Evolutionary conservation across 1,140 invertebrate genomes (phyloP).

Genomic region (Venustaconcha ellipsiformis): DNA sequence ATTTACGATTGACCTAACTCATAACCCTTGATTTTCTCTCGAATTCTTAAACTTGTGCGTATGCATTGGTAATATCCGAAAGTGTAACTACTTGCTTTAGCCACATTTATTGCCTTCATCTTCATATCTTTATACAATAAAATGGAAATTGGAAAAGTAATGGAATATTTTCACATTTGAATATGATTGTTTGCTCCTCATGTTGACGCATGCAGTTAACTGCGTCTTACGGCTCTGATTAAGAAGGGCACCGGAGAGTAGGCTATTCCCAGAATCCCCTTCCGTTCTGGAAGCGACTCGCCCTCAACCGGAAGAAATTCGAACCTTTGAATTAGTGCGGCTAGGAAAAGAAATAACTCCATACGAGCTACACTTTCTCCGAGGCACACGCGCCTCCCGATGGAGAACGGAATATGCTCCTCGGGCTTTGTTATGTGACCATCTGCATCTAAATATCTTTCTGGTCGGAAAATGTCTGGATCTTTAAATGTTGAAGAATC

Average conservation of each 20-base stretch:
- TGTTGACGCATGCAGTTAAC: no score
- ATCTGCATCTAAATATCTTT: slow-evolving; percentile 70
- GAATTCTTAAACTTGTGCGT: no score
- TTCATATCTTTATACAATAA: no score
- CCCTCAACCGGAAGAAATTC: slow-evolving; percentile 17
- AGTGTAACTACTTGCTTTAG: no score
- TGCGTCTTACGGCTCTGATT: slow-evolving; percentile 5
- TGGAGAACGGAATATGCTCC: slow-evolving; percentile 36
- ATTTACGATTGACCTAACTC: no score
- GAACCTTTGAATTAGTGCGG: slow-evolving; percentile 31
- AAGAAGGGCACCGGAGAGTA: slow-evolving; percentile 3
- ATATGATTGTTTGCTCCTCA: no score
- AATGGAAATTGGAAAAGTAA: no score
- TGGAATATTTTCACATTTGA: no score
- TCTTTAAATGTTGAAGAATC: slow-evolving; percentile 74
- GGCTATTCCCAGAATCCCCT: slow-evolving; percentile 18
- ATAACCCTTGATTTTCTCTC: no score
- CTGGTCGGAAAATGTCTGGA: slow-evolving; percentile 78
- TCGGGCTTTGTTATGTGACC: slow-evolving; percentile 5
- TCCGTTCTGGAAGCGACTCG: neutral
- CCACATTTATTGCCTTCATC: no score
- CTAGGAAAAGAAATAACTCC: slow-evolving; percentile 39
- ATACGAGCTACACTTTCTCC: slow-evolving; percentile 40
- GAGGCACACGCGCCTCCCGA: slow-evolving; percentile 36
- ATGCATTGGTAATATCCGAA: no score